phyloP scores from a whole-genome alignment of 2,888 invertebrate species.

The Hyalella azteca region DNA sequence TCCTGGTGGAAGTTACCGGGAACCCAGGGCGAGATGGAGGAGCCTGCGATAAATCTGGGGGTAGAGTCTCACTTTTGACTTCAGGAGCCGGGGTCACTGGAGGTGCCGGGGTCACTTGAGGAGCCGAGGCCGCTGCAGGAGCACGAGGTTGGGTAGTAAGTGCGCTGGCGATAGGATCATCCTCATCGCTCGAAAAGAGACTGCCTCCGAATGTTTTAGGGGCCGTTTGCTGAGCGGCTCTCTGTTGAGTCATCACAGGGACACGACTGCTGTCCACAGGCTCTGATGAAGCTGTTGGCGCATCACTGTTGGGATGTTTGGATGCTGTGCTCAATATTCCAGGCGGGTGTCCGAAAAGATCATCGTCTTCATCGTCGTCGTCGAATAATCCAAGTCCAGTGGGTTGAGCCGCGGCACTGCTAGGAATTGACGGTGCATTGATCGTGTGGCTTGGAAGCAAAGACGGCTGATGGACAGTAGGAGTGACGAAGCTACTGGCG shows the following conservation, averaged over 20 bases:
- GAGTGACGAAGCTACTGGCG: background rate
- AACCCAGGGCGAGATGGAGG: background rate
- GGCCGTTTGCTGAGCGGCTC: background rate
- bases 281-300: too few relatives aligned
- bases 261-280: too few relatives aligned
- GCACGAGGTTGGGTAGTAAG: background rate
- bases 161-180: background rate
- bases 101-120: background rate
- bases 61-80: background rate
- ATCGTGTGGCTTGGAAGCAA: background rate
- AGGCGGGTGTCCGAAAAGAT: slow-evolving; percentile 41
- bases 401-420: background rate
- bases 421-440: background rate
- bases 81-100: background rate
- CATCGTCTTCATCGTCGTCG: slow-evolving; percentile 53
- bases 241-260: too few relatives aligned
- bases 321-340: background rate
- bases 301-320: background rate
- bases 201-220: background rate
- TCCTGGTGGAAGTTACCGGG: background rate
- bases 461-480: background rate
- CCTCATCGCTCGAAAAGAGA: background rate
- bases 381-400: slow-evolving; percentile 35
- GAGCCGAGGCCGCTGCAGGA: background rate
- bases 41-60: background rate